Evolutionary conservation across 35 echinoderm and acorn worm species (phyloP), one percentile per base, ranked within the genome.

Genomic region (Amphiura filiformis): DNA sequence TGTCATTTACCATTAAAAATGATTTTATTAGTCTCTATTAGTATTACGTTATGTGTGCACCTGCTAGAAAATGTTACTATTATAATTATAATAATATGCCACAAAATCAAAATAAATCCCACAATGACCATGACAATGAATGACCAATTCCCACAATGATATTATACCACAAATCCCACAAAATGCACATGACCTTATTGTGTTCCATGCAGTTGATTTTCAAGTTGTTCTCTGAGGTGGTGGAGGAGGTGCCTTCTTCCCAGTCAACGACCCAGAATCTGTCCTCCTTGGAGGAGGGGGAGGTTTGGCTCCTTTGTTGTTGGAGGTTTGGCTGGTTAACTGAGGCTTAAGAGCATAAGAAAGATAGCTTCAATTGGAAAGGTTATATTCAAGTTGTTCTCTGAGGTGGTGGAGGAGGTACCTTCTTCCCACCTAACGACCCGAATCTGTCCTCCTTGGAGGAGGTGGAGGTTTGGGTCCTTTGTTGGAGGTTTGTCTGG

Each of bases 151-250:
- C 7, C 7, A 52, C 20, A 52, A 11, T 7, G 44, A 52, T 52
- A 11, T 52, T 52, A 52, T 52, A 11, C 44, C 44, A 20, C 20
- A 52, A 52, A 52, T 11, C 44, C 44, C 44, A 52, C 44, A 52
- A 52, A 52, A 11, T 52, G 44, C 44, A 7, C 44, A 7, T 11
- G 44, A 7, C 44, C 20, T 20, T 52, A 7, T 20, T 52, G 20
- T 52, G 7, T 20, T 11, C 44, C 44, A 11, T 52, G n/a, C n/a
- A n/a, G n/a, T n/a, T n/a, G n/a, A n/a, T n/a, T n/a, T n/a, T n/a
- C n/a, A n/a, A 65, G 83, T 85, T 14, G 83, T 65, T 37, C 83
- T 85, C n/a, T 85, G 83, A 13, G 83, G 83, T 3, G 83, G 83
- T 2, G 83, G 56, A 65, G 83, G 83, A 34, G 83, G 83, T 65